Conservation (phyloP, 2,888 invertebrate genomes). For the Deilephila elpenor region DNA sequence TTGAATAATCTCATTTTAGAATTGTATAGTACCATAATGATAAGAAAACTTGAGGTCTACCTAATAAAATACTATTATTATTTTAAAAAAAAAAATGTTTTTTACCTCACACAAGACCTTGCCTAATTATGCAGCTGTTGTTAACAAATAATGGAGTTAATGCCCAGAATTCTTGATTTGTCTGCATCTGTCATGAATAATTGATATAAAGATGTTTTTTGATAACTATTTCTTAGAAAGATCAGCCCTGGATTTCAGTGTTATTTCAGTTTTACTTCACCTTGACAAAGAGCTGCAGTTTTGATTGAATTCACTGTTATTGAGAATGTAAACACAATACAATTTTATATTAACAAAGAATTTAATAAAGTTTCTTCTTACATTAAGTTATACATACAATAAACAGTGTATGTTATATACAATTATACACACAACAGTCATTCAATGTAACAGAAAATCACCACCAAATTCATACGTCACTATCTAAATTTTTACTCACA, state of each 20-base stretch:
- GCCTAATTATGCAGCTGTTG: no score
- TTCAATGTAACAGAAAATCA: constrained; percentile 28
- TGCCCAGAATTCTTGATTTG: no score
- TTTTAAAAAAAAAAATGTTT: no score
- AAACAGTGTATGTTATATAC: constrained; percentile 64
- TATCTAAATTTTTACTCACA: neutral
- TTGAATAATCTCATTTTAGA: no score
- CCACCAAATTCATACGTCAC: constrained; percentile 14
- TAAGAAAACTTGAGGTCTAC: no score
- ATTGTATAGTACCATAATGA: no score
- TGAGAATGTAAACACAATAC: constrained; percentile 42
- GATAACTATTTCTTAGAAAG: neutral
- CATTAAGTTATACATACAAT: constrained; percentile 65
- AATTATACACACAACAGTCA: constrained; percentile 59
- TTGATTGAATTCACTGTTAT: no score
- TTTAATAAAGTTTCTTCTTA: constrained; percentile 78
- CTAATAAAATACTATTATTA: no score
- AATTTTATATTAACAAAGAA: constrained; percentile 74
- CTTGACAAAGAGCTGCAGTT: neutral
- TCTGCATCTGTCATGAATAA: neutral
- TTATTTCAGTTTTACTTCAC: no score
- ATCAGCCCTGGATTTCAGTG: no score
- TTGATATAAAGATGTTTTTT: neutral
- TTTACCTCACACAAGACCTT: no score
- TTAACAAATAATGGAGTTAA: no score